These are phyloP conservation scores for Vanessa cardui DNA, from an alignment of 2,888 invertebrate species.

Conservation along the genomic window DNA sequence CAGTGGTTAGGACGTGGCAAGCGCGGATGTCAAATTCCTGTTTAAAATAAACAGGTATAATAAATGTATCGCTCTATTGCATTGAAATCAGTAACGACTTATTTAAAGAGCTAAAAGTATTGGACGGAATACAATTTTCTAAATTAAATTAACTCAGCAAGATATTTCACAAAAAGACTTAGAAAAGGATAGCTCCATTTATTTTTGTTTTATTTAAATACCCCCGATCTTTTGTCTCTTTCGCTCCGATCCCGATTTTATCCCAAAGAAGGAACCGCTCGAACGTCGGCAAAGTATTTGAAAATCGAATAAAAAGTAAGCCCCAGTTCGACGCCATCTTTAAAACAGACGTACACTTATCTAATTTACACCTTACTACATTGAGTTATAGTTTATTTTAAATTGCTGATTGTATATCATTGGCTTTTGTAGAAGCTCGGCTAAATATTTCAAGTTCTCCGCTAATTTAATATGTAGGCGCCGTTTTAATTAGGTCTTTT, in stretches of 20 bases:
- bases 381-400: neutral
- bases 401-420: neutral
- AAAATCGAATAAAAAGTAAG: slow-evolving; percentile 71
- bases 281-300: slow-evolving; percentile 59
- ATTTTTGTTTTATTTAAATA: slow-evolving; percentile 26
- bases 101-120: neutral
- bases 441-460: slow-evolving; percentile 42
- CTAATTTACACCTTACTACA: slow-evolving; percentile 40
- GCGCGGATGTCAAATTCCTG: too few species aligned
- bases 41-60: too few species aligned
- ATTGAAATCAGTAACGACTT: too few species aligned
- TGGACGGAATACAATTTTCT: slow-evolving; percentile 1
- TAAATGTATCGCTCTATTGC: too few species aligned
- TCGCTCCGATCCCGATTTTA: slow-evolving; percentile 50
- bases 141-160: slow-evolving; percentile 6
- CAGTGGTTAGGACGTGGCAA: too few species aligned
- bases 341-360: slow-evolving; percentile 42
- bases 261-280: slow-evolving; percentile 58
- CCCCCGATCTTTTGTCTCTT: slow-evolving; percentile 26
- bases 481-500: slow-evolving; percentile 54
- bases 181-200: slow-evolving; percentile 13
- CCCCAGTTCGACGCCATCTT: slow-evolving; percentile 69
- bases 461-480: slow-evolving; percentile 58
- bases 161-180: slow-evolving; percentile 12
- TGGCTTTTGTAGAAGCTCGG: slow-evolving; percentile 30